phyloP scores from a whole-genome alignment of 2,113 vertebrate species.

The Cyprinodon brontotheroides region DNA sequence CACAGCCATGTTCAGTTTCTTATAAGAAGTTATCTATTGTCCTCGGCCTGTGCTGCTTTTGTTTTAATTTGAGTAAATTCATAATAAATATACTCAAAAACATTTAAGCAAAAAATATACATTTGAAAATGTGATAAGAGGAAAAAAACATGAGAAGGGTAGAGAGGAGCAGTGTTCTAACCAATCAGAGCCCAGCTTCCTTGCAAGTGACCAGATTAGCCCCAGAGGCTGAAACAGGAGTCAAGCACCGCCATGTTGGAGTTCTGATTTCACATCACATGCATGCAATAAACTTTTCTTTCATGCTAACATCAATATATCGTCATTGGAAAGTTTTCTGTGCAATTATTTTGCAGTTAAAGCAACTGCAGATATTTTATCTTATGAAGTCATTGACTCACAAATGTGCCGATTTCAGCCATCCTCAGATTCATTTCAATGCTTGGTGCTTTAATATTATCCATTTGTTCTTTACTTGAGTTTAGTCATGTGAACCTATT shows the following conservation, averaged over 20 bases:
- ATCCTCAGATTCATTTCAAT: neutral
- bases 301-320: neutral
- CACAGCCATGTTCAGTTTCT: too few relatives aligned
- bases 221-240: neutral
- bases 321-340: neutral
- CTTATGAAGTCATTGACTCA: neutral
- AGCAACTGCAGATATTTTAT: neutral
- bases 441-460: neutral
- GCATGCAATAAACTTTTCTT: neutral
- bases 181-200: too few relatives aligned
- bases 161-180: too few relatives aligned
- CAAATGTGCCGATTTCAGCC: neutral
- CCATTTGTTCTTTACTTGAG: neutral
- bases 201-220: neutral
- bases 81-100: too few relatives aligned
- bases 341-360: neutral
- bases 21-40: too few relatives aligned
- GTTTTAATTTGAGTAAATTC: too few relatives aligned
- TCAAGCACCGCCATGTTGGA: neutral
- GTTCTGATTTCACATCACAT: neutral
- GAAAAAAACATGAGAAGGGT: too few relatives aligned
- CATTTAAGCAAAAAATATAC: too few relatives aligned
- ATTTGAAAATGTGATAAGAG: too few relatives aligned
- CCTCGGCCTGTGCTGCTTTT: too few relatives aligned
- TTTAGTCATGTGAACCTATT: neutral